Evolutionary conservation across 2,113 vertebrate species (phyloP).

Genomic region (Montifringilla adamsi): DNA sequence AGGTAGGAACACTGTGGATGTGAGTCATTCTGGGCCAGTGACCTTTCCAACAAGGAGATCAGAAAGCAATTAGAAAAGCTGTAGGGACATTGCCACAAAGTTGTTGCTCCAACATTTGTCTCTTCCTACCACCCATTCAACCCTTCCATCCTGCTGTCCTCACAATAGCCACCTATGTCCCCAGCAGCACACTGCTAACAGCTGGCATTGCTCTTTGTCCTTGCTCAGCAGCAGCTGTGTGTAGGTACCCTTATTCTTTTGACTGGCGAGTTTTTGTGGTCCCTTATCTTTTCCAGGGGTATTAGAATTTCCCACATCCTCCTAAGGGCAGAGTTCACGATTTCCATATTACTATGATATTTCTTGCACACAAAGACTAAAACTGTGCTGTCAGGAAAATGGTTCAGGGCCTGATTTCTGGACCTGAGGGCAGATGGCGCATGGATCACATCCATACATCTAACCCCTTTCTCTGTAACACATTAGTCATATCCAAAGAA

Average conservation of each 20-base stretch:
- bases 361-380: not conserved
- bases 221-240: not conserved
- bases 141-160: not conserved
- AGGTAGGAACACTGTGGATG: not conserved
- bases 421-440: not conserved
- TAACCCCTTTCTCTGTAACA: not conserved
- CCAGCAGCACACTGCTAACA: not conserved
- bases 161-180: not conserved
- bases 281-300: not conserved
- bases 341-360: not conserved
- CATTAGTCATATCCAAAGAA: not conserved
- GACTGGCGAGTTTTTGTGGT: not conserved
- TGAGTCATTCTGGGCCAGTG: not conserved
- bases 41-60: not conserved
- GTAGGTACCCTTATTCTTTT: not conserved
- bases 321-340: not conserved
- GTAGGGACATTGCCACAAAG: rapidly evolving
- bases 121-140: not conserved
- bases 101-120: not conserved
- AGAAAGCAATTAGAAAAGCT: not conserved
- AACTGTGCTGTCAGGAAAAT: not conserved
- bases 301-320: not conserved
- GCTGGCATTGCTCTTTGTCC: not conserved
- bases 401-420: not conserved
- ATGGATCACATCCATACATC: not conserved